A percentile compares a stretch with the other conserved stretches of the same genome.
Conservation (phyloP, 2,113 vertebrate species). For the Vulpes lagopus region DNA sequence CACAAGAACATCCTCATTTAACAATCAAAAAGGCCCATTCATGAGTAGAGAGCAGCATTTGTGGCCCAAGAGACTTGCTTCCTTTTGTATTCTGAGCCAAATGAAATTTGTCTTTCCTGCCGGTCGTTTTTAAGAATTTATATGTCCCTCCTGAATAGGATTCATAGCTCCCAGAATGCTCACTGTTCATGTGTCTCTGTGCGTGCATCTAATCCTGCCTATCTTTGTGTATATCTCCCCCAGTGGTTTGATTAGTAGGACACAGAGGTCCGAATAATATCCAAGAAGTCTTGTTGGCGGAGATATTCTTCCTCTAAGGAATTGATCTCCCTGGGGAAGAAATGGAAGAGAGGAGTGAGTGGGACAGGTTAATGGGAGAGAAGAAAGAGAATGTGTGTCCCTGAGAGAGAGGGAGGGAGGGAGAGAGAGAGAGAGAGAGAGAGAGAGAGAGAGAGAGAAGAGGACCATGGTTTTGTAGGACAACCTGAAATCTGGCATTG, state of each 20-base stretch:
- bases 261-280: neutral
- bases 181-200: neutral
- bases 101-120: neutral
- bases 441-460: neutral
- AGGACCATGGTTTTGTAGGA: no score
- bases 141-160: constrained; percentile 35
- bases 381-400: no score
- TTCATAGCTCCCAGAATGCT: neutral
- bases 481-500: no score
- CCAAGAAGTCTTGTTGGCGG: neutral
- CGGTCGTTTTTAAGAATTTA: neutral
- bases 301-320: neutral
- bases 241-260: neutral
- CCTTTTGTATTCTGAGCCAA: neutral
- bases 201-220: neutral
- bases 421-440: neutral
- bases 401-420: neutral
- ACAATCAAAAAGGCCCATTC: neutral
- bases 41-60: neutral
- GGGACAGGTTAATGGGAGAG: neutral
- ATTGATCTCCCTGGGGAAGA: neutral
- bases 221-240: constrained; percentile 7
- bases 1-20: neutral
- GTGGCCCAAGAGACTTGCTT: neutral
- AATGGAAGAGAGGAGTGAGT: neutral